A percentile compares a stretch with the other conserved stretches of the same genome.
Conservation (phyloP, 2,888 invertebrate genomes). For the Epicampocera succincta region DNA sequence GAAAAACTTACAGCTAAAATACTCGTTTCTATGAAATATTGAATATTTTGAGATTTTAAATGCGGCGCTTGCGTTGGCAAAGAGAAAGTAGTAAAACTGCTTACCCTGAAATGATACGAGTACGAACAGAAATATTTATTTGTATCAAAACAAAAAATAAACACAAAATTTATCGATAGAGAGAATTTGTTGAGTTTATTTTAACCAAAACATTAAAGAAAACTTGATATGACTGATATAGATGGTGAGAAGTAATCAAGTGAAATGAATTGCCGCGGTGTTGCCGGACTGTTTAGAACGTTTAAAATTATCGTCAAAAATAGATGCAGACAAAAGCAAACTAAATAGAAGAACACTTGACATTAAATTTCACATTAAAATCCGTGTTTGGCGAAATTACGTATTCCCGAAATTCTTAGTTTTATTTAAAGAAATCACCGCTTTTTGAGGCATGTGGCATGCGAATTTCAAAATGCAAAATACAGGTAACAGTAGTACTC, state of each 20-base stretch:
- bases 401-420: too few relatives aligned
- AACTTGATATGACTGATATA: conserved; percentile 26
- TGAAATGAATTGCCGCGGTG: background rate
- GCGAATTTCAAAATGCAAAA: too few relatives aligned
- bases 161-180: conserved; percentile 18
- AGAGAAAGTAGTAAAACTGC: conserved; percentile 69
- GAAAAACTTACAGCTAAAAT: conserved; percentile 46
- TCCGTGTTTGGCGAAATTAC: too few relatives aligned
- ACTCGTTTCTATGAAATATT: conserved; percentile 40
- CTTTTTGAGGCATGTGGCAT: too few relatives aligned
- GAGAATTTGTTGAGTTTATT: conserved; percentile 27
- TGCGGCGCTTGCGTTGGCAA: conserved; percentile 69
- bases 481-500: too few relatives aligned
- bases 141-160: conserved; percentile 38
- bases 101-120: conserved; percentile 50
- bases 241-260: conserved; percentile 13
- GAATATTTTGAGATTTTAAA: conserved; percentile 36
- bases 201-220: conserved; percentile 40
- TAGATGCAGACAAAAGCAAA: too few relatives aligned
- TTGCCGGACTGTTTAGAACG: background rate
- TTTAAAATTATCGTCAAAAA: too few relatives aligned
- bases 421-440: too few relatives aligned
- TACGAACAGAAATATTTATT: conserved; percentile 31
- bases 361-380: too few relatives aligned
- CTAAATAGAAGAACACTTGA: too few relatives aligned